phyloP scores from a whole-genome alignment of 1,140 invertebrate species.

The Pseudomyrmex concolor region DNA sequence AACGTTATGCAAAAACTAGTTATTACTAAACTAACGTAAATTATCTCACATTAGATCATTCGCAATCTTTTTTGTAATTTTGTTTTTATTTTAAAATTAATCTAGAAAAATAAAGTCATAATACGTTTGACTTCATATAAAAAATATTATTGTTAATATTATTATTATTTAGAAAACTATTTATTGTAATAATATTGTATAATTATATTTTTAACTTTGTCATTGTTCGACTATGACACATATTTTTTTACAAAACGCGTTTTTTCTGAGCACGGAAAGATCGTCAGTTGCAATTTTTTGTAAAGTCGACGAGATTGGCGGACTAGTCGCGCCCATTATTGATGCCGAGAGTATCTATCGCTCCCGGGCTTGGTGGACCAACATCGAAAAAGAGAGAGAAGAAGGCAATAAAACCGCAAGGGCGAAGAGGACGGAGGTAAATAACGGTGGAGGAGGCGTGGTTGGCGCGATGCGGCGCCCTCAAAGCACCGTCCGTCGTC shows the following conservation, averaged over 20 bases:
- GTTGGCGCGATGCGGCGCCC: conserved; percentile 80
- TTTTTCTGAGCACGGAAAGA: not conserved
- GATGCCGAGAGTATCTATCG: conserved; percentile 78
- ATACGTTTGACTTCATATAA: too few species aligned
- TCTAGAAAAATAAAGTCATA: not conserved
- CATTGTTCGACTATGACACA: not conserved
- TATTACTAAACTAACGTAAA: not conserved
- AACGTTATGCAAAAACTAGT: not conserved
- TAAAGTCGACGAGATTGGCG: conserved; percentile 40
- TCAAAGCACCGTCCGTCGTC: conserved; percentile 77
- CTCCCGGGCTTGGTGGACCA: conserved; percentile 77
- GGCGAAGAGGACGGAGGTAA: conserved; percentile 77
- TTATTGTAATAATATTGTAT: too few species aligned
- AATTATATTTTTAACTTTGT: not conserved
- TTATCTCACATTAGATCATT: not conserved
- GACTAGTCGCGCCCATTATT: conserved; percentile 68
- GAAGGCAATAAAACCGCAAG: conserved; percentile 77
- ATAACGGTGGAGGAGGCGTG: conserved; percentile 80
- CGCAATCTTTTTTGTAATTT: not conserved
- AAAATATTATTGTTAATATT: too few species aligned
- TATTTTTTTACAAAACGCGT: not conserved
- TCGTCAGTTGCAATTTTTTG: conserved; percentile 25
- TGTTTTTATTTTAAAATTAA: not conserved
- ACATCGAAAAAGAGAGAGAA: conserved; percentile 65
- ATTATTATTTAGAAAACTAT: too few species aligned